phyloP scores from a whole-genome alignment of 2,888 invertebrate species.

The Agrochola litura region DNA sequence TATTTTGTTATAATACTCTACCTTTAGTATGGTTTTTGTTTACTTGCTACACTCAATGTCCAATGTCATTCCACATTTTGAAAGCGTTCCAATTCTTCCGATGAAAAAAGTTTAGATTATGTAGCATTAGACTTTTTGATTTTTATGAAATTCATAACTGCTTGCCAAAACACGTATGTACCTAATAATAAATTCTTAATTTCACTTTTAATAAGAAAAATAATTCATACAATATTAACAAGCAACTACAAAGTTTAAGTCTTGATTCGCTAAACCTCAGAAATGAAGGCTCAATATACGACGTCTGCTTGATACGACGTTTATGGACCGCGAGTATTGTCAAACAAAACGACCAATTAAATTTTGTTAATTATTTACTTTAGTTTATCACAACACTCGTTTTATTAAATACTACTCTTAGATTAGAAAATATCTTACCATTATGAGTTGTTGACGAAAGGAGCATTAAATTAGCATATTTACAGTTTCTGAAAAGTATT shows the following conservation, averaged over 20 bases:
- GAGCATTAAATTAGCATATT: slow-evolving; percentile 36
- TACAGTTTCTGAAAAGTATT: slow-evolving; percentile 43
- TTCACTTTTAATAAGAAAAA: background rate
- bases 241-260: background rate
- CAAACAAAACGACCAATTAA: slow-evolving; percentile 62
- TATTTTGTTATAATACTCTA: too few relatives aligned
- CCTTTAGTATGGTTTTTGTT: background rate
- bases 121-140: background rate
- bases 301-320: background rate
- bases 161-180: background rate
- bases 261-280: background rate
- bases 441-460: slow-evolving; percentile 60
- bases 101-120: rapidly evolving
- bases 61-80: slow-evolving; percentile 29
- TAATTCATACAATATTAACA: background rate
- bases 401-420: slow-evolving; percentile 53
- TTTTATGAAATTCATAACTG: background rate
- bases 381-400: slow-evolving; percentile 18
- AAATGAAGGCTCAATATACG: slow-evolving; percentile 6
- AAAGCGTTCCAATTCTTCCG: slow-evolving; percentile 2
- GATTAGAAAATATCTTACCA: slow-evolving; percentile 39
- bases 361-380: slow-evolving; percentile 64
- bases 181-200: too few relatives aligned
- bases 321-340: slow-evolving; percentile 54
- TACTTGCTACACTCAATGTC: slow-evolving; percentile 4